Conservation (phyloP, 2,113 vertebrate species). For the Anas platyrhynchos region DNA sequence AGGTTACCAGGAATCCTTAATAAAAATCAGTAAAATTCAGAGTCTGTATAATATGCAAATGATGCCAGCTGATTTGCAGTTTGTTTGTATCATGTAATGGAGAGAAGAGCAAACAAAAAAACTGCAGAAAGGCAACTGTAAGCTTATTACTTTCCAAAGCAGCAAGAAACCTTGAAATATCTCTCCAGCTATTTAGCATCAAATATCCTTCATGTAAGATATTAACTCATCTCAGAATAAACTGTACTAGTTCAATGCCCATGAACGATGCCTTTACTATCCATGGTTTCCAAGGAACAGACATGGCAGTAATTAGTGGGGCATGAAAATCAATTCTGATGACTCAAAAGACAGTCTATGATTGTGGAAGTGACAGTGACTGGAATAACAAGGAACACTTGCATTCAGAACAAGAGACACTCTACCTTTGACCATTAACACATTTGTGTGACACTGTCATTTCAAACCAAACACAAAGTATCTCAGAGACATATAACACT, state of each 20-base stretch:
- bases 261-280: not conserved
- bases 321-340: slow-evolving; percentile 20
- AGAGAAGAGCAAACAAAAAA: not conserved
- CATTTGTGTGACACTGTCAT: fast-evolving
- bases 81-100: not conserved
- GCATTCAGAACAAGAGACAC: not conserved
- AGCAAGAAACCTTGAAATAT: not conserved
- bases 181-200: not conserved
- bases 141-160: not conserved
- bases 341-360: slow-evolving; percentile 22
- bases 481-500: not conserved
- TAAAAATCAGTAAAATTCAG: not conserved
- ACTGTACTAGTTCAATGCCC: not conserved
- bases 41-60: not conserved
- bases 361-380: not conserved
- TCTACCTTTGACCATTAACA: not conserved
- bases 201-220: not conserved
- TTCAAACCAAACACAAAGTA: not conserved
- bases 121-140: not conserved
- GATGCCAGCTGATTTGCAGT: not conserved
- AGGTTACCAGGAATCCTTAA: not conserved
- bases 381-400: not conserved
- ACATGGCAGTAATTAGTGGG: slow-evolving; percentile 3
- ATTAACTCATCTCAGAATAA: not conserved
- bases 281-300: slow-evolving; percentile 14